phyloP scores from a whole-genome alignment of 2,797 vertebrate genomes.

The Valencia hispanica region DNA sequence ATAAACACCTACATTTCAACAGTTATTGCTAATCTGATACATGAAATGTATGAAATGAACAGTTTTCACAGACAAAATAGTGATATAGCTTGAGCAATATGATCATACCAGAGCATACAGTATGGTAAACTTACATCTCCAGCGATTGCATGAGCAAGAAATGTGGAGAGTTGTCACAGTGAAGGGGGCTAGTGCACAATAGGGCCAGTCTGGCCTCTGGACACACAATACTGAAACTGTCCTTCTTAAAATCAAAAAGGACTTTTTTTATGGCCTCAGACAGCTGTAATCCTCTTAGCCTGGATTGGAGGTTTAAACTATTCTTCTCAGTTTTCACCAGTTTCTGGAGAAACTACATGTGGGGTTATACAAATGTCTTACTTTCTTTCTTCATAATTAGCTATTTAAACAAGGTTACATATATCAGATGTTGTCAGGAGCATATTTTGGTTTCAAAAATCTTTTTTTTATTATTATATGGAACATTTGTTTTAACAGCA shows the following conservation, averaged over 20 bases:
- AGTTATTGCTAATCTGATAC: not conserved
- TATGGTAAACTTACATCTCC: not conserved
- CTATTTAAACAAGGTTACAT: constrained; percentile 8
- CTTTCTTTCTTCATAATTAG: constrained; percentile 15
- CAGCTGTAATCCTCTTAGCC: constrained; percentile 66
- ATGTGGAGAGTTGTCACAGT: constrained; percentile 32
- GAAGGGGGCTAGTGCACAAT: constrained; percentile 35
- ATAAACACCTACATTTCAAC: not conserved
- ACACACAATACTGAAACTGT: constrained; percentile 51
- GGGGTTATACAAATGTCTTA: constrained; percentile 23
- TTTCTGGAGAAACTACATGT: constrained; percentile 29
- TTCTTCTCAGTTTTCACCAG: constrained; percentile 36
- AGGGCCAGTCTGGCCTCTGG: constrained; percentile 41
- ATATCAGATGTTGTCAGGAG: constrained; percentile 3
- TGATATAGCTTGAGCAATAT: constrained; percentile 6
- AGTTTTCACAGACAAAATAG: not conserved
- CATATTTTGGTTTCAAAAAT: constrained; percentile 3
- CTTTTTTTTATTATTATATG: constrained; percentile 3
- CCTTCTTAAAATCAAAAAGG: constrained; percentile 63
- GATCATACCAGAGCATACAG: constrained; percentile 1
- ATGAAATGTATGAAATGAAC: too few relatives aligned
- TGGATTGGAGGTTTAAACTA: constrained; percentile 60
- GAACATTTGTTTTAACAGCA: constrained; percentile 12
- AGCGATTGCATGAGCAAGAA: constrained; percentile 11
- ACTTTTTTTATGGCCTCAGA: constrained; percentile 53